Conservation (phyloP, 2,113 vertebrate genomes). For the Coracopsis vasa region DNA sequence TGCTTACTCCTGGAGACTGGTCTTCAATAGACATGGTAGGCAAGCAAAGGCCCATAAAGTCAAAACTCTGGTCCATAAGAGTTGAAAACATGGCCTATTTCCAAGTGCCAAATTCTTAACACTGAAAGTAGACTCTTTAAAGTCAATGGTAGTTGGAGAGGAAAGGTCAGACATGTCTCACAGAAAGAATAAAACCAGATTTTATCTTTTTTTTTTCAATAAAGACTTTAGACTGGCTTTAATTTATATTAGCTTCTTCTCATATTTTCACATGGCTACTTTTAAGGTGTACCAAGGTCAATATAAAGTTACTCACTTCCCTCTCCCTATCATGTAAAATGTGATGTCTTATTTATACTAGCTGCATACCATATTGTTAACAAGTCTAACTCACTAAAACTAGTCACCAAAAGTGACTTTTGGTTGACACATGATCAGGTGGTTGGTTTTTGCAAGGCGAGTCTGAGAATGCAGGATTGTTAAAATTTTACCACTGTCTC, state of each 20-base stretch:
- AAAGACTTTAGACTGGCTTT: not conserved
- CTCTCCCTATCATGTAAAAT: not conserved
- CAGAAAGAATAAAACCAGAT: not conserved
- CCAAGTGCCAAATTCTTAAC: not conserved
- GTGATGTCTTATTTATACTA: not conserved
- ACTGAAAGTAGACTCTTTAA: not conserved
- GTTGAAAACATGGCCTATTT: not conserved
- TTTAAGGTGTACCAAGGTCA: not conserved
- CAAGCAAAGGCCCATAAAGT: not conserved
- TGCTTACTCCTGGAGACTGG: not conserved
- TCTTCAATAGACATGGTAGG: not conserved
- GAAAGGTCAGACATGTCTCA: not conserved
- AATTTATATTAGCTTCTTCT: not conserved
- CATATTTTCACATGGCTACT: not conserved
- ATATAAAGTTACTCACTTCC: not conserved
- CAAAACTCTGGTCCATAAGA: not conserved
- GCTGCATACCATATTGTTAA: not conserved
- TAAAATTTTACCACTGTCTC: not conserved
- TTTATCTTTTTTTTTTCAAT: not conserved
- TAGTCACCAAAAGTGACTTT: not conserved
- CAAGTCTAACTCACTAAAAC: not conserved
- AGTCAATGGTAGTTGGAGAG: rapidly evolving
- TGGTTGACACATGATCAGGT: not conserved
- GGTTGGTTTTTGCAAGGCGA: not conserved
- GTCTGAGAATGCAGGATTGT: not conserved